phyloP scores from a whole-genome alignment of 2,797 vertebrate genomes.

The Pangasius macronema region DNA sequence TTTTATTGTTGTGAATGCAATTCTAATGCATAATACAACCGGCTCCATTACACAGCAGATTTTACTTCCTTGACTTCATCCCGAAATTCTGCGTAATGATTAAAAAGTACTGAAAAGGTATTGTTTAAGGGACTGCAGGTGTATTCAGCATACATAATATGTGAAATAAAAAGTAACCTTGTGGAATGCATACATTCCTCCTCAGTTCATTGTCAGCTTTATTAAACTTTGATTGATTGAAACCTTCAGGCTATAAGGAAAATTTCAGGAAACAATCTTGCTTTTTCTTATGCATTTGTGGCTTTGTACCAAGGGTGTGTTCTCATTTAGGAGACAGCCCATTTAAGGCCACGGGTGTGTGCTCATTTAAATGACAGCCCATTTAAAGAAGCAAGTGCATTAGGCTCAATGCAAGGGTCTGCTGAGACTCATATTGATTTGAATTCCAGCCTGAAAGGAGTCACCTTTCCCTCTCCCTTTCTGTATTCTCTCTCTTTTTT shows the following conservation, averaged over 20 bases:
- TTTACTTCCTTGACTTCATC: not conserved
- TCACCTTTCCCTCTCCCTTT: too few species aligned
- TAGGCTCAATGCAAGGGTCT: not conserved
- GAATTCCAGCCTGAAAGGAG: not conserved
- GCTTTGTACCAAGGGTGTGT: too few species aligned
- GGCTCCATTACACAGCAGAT: constrained; percentile 12
- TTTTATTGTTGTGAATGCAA: constrained; percentile 1
- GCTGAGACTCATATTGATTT: not conserved
- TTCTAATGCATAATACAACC: constrained; percentile 8
- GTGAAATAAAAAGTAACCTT: not conserved
- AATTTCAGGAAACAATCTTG: not conserved
- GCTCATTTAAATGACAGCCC: not conserved
- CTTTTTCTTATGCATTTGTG: not conserved
- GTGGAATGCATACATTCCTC: not conserved
- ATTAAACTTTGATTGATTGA: not conserved
- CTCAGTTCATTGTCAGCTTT: not conserved
- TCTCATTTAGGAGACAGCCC: too few species aligned
- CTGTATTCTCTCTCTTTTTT: not conserved
- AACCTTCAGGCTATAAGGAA: not conserved
- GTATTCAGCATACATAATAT: not conserved
- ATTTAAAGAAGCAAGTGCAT: not conserved
- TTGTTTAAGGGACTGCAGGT: not conserved
- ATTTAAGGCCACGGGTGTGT: not conserved
- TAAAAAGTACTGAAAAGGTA: not conserved
- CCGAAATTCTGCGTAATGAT: not conserved